Base-by-base conservation (phyloP, 2,888 invertebrate genomes). In the Microplitis deprimator region DNA sequence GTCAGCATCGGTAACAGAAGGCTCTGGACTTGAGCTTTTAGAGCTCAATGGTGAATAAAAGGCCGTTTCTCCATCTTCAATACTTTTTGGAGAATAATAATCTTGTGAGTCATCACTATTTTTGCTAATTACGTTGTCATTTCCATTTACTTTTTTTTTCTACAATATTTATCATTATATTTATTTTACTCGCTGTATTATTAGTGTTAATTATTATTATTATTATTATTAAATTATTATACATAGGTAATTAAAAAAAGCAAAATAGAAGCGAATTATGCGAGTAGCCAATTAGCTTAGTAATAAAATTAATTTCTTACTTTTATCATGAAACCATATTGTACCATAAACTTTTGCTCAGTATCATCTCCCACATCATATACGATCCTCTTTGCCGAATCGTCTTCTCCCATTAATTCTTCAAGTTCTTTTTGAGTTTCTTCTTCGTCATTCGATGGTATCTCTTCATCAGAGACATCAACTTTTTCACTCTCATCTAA, bases 41-140 rank as follows among this genome's bases (percentile, higher is more conserved):
- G 86, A 88, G 83, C 87, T 86, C 80, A 86, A 83, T 59, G 87
- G 85, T 41, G 88, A 87, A 80, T 85, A 87, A 84, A 84, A 89
- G 41, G 78, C 79, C 68, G 79, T 68, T 39, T 88, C 86, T 40
- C 75, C 81, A 62, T 88, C 87, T 41, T 81, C 82, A 41, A 80
- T 79, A 79, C 72, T 76, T 72, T 81, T 82, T n/a, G 85, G 79
- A 39, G 82, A 83, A 71, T 79, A 78, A 81, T 76, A 83, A 20
- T 79, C 80, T 68, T 67, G 69, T n/a, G 70, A 38, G 17, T 38
- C 39, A 13, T 68, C 67, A 5, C 60, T n/a, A 59, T 61, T 10
- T 60, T 41, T 60, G 5, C 13, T 67, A 16, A 41, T 20, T 59
- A 64, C 41, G 16, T 60, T 65, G 50, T 40, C 73, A 67, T 68